Base-by-base conservation (phyloP, 2,113 vertebrate genomes). In the Chamaea fasciata region DNA sequence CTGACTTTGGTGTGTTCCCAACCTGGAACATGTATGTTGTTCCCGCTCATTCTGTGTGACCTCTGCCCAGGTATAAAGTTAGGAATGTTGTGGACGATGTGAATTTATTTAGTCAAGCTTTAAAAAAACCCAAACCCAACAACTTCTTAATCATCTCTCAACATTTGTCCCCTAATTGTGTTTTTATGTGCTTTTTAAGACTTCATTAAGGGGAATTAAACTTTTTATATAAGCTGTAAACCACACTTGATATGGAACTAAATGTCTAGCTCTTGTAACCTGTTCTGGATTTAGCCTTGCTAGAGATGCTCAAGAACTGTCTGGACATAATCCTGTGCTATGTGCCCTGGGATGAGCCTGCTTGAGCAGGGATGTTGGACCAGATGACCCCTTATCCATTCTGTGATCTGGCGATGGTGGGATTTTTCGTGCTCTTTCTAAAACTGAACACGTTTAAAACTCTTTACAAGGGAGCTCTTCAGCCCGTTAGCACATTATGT, bases 1-100 rank as follows among this genome's bases (percentile, higher is more conserved):
- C 77, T 76, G 35, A 13, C 28, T 75, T 56, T 49, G 60, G 17
- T 69, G 33, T 47, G 12, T 62, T 63, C 50, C 80, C 47, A 85
- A 7, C 55, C 42, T 83, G 41, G 19, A 77, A 30, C 11, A 2
- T 35, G 23, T 41, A 17, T 7, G 5, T 47, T 47, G 26, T 52
- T 12, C 11, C 7, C 26, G 69, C 76, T 75, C 4, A 1, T 88
- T 92, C 39, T 0, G 0, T 52, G 31, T 71, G 33, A 86, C 33
- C 10, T 94, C 68, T 94, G 46, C 27, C 23, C 13, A 53, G 22
- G 6, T 8, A 17, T 49, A 13, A 89, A 55, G 22, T 63, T 90
- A 69, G 49, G 67, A 85, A 74, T 68, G 15, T 37, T 88, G 47
- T 70, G 33, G 19, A 28, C 31, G 60, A 30, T 2, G 1, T 67